phyloP scores from a whole-genome alignment of 2,113 vertebrate genomes.

The Semicossyphus pulcher region DNA sequence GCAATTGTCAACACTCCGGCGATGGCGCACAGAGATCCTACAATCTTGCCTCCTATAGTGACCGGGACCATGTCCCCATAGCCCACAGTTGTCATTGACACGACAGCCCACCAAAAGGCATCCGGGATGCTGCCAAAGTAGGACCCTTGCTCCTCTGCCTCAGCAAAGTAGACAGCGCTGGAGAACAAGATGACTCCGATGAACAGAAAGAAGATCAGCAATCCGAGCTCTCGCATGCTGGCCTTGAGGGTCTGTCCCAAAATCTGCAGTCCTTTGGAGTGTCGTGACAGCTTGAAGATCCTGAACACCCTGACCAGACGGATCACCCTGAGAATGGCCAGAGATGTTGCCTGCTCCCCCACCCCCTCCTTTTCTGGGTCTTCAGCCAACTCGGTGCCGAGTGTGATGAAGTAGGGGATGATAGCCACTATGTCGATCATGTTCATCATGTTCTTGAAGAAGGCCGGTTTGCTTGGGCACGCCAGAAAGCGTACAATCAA shows the following conservation, averaged over 20 bases:
- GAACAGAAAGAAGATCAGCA: constrained; percentile 99
- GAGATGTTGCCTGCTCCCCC: constrained; percentile 96
- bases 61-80: constrained; percentile 99
- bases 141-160: constrained; percentile 94
- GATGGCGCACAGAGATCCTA: constrained; percentile 98
- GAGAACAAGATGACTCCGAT: constrained; percentile 99
- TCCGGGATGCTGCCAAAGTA: constrained; percentile 97
- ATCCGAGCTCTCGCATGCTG: constrained; percentile 97
- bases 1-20: constrained; percentile 99
- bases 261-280: constrained; percentile 99
- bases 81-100: constrained; percentile 99
- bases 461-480: constrained; percentile 97
- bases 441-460: constrained; percentile 99
- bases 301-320: constrained; percentile 98
- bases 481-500: constrained; percentile 96
- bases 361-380: constrained; percentile 87
- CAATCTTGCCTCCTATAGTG: constrained; percentile 99
- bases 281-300: constrained; percentile 99
- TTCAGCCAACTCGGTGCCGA: constrained; percentile 97
- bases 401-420: constrained; percentile 98
- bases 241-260: constrained; percentile 99
- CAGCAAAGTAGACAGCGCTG: constrained; percentile 98
- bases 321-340: constrained; percentile 99
- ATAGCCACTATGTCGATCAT: constrained; percentile 99
- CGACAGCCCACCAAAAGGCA: constrained; percentile 99